Base-by-base conservation (phyloP, 30 jellyfish, hydroid and myxozoan species). In the Rhopilema esculentum region DNA sequence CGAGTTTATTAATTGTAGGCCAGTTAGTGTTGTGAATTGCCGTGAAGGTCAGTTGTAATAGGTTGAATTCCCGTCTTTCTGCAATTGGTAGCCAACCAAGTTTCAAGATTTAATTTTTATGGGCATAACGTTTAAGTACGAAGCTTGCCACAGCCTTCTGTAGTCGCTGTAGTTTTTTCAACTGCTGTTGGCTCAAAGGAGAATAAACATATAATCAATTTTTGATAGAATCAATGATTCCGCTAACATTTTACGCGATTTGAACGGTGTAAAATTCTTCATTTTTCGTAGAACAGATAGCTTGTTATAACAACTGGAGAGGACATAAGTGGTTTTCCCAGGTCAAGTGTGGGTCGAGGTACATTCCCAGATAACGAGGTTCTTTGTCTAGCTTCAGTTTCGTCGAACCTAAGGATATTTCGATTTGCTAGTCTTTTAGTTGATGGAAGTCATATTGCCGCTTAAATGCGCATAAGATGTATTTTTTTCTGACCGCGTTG, bases 91-190 rank as follows among this genome's bases (percentile, higher is more conserved):
- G n/a, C n/a, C n/a, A n/a, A n/a, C n/a, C n/a, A n/a, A n/a, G n/a
- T n/a, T n/a, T n/a, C n/a, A n/a, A n/a, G n/a, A n/a, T n/a, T n/a
- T n/a, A n/a, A n/a, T n/a, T n/a, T n/a, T n/a, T n/a, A n/a, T n/a
- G n/a, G n/a, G n/a, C n/a, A n/a, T n/a, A n/a, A n/a, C n/a, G n/a
- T n/a, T n/a, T n/a, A 69, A 71, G 89, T 83, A 70, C 92, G 67
- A 82, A 82, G 76, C 88, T 50, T 78, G 79, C 79, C 57, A 78
- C 91, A 67, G 40, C 84, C n/a, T 82, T 70, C 52, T 83, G 86
- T 86, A 83, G 66, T 27, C 77, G 69, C 52, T 83, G 87, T 48
- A 83, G 69, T 21, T 66, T 49, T 65, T 48, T 40, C 26, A 65
- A 50, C 52, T 70, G 85, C 69, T 49, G n/a, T n/a, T n/a, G n/a